Evolutionary conservation across 1,140 invertebrate genomes (phyloP), one percentile per base, ranked within the genome.

Genomic region (Hypsibius dujardini): DNA sequence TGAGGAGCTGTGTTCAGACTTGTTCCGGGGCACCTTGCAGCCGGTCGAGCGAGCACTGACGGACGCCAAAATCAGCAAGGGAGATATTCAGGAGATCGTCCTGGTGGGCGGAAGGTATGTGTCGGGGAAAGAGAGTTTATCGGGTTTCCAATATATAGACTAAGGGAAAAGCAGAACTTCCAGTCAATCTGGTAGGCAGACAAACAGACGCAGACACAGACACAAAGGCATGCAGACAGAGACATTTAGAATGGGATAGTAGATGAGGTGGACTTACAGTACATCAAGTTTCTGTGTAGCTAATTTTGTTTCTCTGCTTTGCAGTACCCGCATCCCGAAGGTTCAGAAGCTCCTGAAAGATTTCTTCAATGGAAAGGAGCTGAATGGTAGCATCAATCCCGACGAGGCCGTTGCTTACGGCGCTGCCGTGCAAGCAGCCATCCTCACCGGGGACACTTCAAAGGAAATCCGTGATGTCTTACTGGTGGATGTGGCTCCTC

Each of bases 351-450:
- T 82, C 15, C 76, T 81, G 71, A 79, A 79, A 73, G 80, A 82
- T 62, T 82, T 80, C 75, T 82, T 82, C 76, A 80, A 81, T 74
- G 81, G 80, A 46, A 81, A 80, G 72, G 80, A 82, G 72, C 74
- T 82, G 69, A 81, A 80, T 76, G 79, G 79, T 72, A 75, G 62
- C 46, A 76, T 75, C 73, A 75, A 77, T 46, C 81, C 81, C 2
- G 83, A 84, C 75, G 82, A 85, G 76, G 84, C 83, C 70, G 84
- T 85, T 15, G 84, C 84, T 1, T 80, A 83, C 71, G 84, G 84
- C 47, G 84, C 84, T 46, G 82, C 82, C 2, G 79, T 84, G 2
- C 84, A 84, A 75, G 83, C 79, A 12, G 84, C 80, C 70, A 79
- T 80, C 15, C 73, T 82, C 62, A 76, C 73, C 47, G 80, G 80